Evolutionary conservation across 2,888 invertebrate genomes (phyloP).

Genomic region (Rhagonycha fulva): DNA sequence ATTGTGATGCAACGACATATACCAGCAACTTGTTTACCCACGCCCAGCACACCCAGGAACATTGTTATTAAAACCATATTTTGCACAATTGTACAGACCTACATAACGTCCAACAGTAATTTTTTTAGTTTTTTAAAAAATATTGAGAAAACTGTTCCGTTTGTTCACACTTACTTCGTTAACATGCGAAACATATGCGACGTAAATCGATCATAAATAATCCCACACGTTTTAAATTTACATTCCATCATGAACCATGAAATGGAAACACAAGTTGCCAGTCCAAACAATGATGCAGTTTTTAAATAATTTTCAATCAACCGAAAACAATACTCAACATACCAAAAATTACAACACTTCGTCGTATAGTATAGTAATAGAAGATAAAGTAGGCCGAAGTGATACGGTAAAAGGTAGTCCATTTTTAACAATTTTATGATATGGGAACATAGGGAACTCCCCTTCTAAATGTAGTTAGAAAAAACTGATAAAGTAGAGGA

Average conservation of each 20-base stretch:
- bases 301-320: neutral
- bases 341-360: no score
- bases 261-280: neutral
- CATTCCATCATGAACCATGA: neutral
- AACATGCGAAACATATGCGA: constrained; percentile 10
- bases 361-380: no score
- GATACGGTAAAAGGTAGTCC: no score
- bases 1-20: neutral
- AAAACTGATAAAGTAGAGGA: no score
- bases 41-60: constrained; percentile 21
- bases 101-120: neutral
- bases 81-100: constrained; percentile 11
- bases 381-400: no score
- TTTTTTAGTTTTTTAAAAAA: neutral
- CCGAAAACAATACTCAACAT: neutral
- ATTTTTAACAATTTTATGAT: no score
- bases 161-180: constrained; percentile 18
- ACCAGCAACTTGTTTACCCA: constrained; percentile 19
- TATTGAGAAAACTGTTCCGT: neutral
- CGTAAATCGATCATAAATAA: constrained; percentile 19
- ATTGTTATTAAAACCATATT: constrained; percentile 29
- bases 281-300: neutral
- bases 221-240: constrained; percentile 3
- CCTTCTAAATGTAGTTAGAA: no score
- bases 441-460: no score